Conservation (phyloP, 2,113 vertebrate genomes). For the Sisor rabdophorus region DNA sequence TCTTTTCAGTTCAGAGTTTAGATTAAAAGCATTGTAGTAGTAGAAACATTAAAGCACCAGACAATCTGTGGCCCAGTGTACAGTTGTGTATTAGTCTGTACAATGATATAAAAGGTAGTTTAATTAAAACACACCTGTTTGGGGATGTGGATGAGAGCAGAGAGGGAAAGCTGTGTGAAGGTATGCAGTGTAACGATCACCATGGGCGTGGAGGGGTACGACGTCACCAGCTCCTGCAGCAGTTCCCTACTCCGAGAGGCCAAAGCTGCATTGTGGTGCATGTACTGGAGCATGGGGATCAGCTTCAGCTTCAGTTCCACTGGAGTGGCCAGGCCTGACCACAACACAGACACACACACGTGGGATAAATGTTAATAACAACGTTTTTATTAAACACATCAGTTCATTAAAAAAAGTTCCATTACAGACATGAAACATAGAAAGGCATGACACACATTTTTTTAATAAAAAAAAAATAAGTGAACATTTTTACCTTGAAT, state of each 20-base stretch:
- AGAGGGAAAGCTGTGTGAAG: conserved; percentile 90
- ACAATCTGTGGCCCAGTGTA: background rate
- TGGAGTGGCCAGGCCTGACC: conserved; percentile 85
- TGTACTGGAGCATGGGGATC: conserved; percentile 96
- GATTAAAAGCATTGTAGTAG: no score
- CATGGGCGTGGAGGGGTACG: conserved; percentile 94
- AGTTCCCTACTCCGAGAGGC: conserved; percentile 90
- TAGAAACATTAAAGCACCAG: no score
- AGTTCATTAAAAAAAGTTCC: no score
- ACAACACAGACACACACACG: conserved; percentile 11
- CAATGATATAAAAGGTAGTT: background rate
- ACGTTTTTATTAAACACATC: background rate
- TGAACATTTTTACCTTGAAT: conserved; percentile 85
- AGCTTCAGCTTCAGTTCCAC: conserved; percentile 95
- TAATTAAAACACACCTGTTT: conserved; percentile 79
- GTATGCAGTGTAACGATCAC: conserved; percentile 94
- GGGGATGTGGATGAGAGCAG: conserved; percentile 92
- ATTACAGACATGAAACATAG: background rate
- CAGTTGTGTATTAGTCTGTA: background rate
- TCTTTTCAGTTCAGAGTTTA: no score
- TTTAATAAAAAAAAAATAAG: background rate
- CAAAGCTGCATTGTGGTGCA: conserved; percentile 91
- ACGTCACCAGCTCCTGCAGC: conserved; percentile 86
- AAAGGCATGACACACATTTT: background rate
- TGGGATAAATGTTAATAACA: background rate